Base-by-base conservation (phyloP, 1,140 invertebrate species). In the Paramacrobiotus metropolitanus region DNA sequence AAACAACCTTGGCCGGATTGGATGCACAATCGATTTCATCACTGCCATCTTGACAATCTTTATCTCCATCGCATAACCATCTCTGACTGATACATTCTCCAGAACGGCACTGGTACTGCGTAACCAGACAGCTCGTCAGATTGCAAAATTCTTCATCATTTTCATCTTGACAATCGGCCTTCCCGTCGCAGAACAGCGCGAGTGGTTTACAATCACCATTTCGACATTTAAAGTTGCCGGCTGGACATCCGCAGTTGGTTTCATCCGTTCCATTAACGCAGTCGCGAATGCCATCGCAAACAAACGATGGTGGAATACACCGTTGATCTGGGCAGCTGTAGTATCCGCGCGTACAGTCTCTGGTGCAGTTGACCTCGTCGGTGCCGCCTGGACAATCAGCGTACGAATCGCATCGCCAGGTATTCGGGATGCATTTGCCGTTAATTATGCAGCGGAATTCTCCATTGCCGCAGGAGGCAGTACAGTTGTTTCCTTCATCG, bases 31-130 rank as follows among this genome's bases (percentile, higher is more conserved):
- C 31, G 9, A 44, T 79, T 71, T 88, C 86, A 74, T 93, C 89
- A 65, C 85, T 87, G 66, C 81, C 84, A 74, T 90, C 86, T 60
- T 80, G 79, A 76, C 89, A 92, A 77, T 92, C 88, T 30, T 77
- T 72, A 70, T 82, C 83, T 69, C 83, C 82, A 74, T 92, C 87
- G 72, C 89, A 93, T 77, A 88, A 85, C 87, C 87, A 92, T 34
- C 84, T 83, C 66, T 87, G 77, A 61, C 86, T 84, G 62, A 92
- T 83, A 72, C 87, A 92, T 74, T 88, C 83, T 48, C 84, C 84
- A 61, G 78, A 55, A 24, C 48, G 48, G 24, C 48, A 55, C 48
- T 55, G 48, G 24, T 55, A 55, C 48, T 55, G 48, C 15, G 48
- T 55, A 24, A 55, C 48, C 15, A 55, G 24, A 24, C 48, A 55